Evolutionary conservation across 2,113 vertebrate genomes (phyloP), one percentile per base, ranked within the genome.

Genomic region (Mus pahari): DNA sequence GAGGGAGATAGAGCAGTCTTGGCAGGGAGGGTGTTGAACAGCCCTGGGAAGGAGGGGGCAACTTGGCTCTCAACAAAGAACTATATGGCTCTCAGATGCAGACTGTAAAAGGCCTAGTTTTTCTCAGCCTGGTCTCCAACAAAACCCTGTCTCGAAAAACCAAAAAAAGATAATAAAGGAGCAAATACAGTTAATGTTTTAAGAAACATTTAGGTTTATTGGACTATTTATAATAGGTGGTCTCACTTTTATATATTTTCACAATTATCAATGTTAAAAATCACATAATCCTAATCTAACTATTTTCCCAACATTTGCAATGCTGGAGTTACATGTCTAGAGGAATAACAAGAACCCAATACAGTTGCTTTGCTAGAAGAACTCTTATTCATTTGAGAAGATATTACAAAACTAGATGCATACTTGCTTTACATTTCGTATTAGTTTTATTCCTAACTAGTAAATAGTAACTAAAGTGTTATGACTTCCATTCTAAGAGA

Each of bases 361-460:
- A 24, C 10, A 74, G 13, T 74, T 74, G 39, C 39, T 73, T 73
- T 39, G 19, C 70, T 39, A 10, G n/a, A 73, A 39, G 70, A 73
- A 73, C 22, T n/a, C 8, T 73, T 74, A 45, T 45, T 75, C 39
- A 77, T 31, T 77, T 48, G 26, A 77, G 45, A 48, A 45, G 73
- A 45, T 28, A 75, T 26, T 26, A 75, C 2, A 90, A 68, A 90
- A 83, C 20, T 66, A 71, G 53, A 62, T 64, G 7, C 45, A 14
- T 55, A 82, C 58, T 87, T 87, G 66, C 90, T 87, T 78, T 94
- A 48, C 78, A 87, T 73, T 6, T 83, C 90, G 88, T 68, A 58
- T 64, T 50, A 88, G 24, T 83, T 91, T 79, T 75, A 73, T 74
- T 93, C 66, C 19, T 86, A 89, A 81, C 36, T 81, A 78, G 31